Base-by-base conservation (phyloP, 2,797 vertebrate genomes). In the Phrynocephalus forsythii region DNA sequence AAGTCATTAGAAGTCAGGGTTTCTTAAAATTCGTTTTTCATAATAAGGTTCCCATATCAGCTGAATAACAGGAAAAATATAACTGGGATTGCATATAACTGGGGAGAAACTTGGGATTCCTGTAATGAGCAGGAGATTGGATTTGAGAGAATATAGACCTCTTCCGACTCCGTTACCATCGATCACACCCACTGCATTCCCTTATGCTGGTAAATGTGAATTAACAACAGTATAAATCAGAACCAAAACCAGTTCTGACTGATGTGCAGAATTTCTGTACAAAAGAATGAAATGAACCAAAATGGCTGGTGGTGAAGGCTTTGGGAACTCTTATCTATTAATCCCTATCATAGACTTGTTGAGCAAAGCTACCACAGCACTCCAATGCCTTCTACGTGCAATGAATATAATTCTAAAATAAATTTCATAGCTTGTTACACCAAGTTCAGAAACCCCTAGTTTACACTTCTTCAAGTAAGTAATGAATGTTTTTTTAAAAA, bases 241-340 rank as follows among this genome's bases (percentile, higher is more conserved):
- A 79, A 66, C 66, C 71, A 67, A 87, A 87, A 87, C 10, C 66
- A 83, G 33, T 88, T 52, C 83, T n/a, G 67, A 87, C 5, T 68
- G n/a, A n/a, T 77, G 48, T n/a, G 72, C 60, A 82, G 22, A 85
- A n/a, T 77, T 66, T 87, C 60, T 24, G 52, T 84, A 20, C 44
- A 33, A 18, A 6, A 67, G 20, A 69, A 15, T 52, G 16, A 87
- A 87, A 83, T 83, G 24, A 78, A 24, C 77, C 69, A 80, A 56
- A 66, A 73, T 50, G 9, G 13, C 52, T 56, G 52, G 13, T 56
- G 52, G 52, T 56, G 9, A 56, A 56, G 52, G 52, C 52, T 56
- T 56, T 13, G 10, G 52, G 52, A 13, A 79, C 30, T 33, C 67
- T 84, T 76, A 24, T 78, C 44, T 30, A 69, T 30, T 84, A 26